Conservation (phyloP, 2,797 vertebrate species). For the Falco naumanni region DNA sequence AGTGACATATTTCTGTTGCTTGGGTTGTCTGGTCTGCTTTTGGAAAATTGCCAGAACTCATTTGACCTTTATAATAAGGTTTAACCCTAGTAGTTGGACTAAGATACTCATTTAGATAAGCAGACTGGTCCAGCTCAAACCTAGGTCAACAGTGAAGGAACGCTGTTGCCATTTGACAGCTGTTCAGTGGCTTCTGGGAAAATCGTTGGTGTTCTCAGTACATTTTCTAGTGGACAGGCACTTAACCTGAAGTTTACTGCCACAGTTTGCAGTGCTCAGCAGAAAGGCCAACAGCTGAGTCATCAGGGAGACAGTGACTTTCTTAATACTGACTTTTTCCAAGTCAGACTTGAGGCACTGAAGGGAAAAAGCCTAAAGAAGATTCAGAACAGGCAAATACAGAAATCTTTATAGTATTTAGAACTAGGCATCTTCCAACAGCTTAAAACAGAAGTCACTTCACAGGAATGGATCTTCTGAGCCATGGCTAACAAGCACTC, state of each 20-base stretch:
- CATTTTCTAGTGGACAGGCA: background rate
- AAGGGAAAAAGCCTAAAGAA: background rate
- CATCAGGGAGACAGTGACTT: slow-evolving; percentile 25
- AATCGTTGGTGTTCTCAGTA: background rate
- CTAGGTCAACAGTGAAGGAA: background rate
- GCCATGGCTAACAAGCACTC: background rate
- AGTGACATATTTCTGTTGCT: background rate
- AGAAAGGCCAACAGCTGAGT: background rate
- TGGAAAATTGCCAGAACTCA: background rate
- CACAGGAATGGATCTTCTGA: background rate
- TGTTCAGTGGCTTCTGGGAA: slow-evolving; percentile 20
- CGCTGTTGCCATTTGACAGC: background rate
- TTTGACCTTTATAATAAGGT: background rate
- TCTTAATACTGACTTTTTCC: background rate
- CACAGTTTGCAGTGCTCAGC: background rate
- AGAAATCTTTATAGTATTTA: background rate
- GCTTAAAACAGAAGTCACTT: background rate
- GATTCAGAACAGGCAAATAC: background rate
- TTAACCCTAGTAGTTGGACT: background rate
- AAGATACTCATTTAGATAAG: background rate
- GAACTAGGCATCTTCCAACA: background rate
- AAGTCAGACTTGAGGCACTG: background rate
- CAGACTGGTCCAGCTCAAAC: background rate
- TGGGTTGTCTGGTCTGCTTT: background rate
- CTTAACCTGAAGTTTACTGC: slow-evolving; percentile 12